Evolutionary conservation across 2,888 invertebrate genomes (phyloP), one percentile per base, ranked within the genome.

Genomic region (Stratiomys singularior): DNA sequence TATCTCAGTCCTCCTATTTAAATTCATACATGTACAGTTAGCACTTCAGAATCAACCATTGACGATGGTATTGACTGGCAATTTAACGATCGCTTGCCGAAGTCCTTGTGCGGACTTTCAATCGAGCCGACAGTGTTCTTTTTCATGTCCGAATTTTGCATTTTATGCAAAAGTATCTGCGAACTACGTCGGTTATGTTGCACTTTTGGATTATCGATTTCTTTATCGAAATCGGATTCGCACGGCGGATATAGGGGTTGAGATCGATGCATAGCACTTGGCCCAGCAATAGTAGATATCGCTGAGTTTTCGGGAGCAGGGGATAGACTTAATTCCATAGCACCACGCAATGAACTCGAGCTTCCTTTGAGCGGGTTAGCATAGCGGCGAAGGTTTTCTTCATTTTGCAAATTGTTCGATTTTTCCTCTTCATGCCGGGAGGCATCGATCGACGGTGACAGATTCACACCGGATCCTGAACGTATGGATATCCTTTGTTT

Each of bases 341-440:
- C 86, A 78, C 90, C 88, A 60, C 90, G 87, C 82, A 89, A 89
- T 81, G 89, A 88, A 13, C 87, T 89, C 79, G 85, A 88, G 80
- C 87, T 89, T 83, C 90, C 91, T 84, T 93, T 93, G 78, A 95
- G 88, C 3, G 94, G 94, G 87, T 95, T 95, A 64, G 93, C 92
- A 87, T 94, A 94, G 81, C 95, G 90, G 76, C 96, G 90, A 78
- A 96, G 89, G 85, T 96, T 96, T 87, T 96, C 96, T 85, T 96
- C 95, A 86, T 96, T 96, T 87, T 96, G 96, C 78, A 95, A 87
- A 86, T 96, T 96, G 86, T 96, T 96, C 1, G 96, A 94, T 85
- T 96, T 96, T 84, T 96, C 95, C 84, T 95, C 95, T 84, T 94
- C 94, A 84, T 93, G 92, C 81, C 90, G 91, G 86, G 90, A 90